Conservation (phyloP, 1,140 invertebrate species). For the Zaprionus taronus region DNA sequence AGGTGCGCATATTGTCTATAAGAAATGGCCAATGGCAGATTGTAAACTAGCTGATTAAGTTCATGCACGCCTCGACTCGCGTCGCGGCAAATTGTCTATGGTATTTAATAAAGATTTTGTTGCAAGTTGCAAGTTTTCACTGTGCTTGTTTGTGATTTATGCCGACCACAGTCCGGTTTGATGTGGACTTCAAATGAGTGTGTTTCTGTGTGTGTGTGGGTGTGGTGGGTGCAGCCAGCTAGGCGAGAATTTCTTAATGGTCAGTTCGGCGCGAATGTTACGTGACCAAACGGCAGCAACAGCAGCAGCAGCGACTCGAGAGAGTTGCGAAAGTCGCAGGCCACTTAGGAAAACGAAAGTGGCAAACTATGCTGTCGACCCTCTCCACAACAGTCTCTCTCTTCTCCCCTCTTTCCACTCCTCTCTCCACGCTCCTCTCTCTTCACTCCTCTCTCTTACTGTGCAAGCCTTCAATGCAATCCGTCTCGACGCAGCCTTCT, state of each 20-base stretch:
- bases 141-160: slow-evolving; percentile 61
- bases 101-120: slow-evolving; percentile 45
- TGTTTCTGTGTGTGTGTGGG: slow-evolving; percentile 19
- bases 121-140: slow-evolving; percentile 59
- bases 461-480: neutral
- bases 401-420: no score
- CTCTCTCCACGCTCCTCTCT: neutral
- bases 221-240: slow-evolving; percentile 30
- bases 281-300: slow-evolving; percentile 57
- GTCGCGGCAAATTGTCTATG: slow-evolving; percentile 29
- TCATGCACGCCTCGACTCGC: slow-evolving; percentile 51
- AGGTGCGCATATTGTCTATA: slow-evolving; percentile 25
- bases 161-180: slow-evolving; percentile 42
- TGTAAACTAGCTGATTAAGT: slow-evolving; percentile 66
- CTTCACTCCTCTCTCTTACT: slow-evolving; percentile 26
- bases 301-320: slow-evolving; percentile 8
- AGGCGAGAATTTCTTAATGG: slow-evolving; percentile 73
- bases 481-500: slow-evolving; percentile 34
- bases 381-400: slow-evolving; percentile 10
- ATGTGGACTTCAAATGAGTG: slow-evolving; percentile 20
- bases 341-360: slow-evolving; percentile 58
- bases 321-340: slow-evolving; percentile 46
- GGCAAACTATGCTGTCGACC: slow-evolving; percentile 37
- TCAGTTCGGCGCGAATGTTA: slow-evolving; percentile 54
- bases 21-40: slow-evolving; percentile 49